Base-by-base conservation (phyloP, 1,140 invertebrate genomes). In the Pollicipes pollicipes region DNA sequence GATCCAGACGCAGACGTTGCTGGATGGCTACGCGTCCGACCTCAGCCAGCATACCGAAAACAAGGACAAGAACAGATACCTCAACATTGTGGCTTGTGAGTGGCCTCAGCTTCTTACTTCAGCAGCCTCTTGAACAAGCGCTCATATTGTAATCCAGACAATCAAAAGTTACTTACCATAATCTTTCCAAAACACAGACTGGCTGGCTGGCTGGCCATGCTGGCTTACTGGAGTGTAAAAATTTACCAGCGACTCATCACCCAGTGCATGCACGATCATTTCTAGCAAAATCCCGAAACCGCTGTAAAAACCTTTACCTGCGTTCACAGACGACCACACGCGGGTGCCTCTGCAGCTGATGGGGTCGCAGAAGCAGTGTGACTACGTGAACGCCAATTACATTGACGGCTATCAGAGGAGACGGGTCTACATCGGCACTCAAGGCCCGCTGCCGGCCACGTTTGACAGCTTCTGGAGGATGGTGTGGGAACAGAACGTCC, bases 281-380 rank as follows among this genome's bases (percentile, higher is more conserved):
- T n/a, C n/a, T n/a, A n/a, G n/a, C n/a, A n/a, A n/a, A n/a, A n/a
- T n/a, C n/a, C n/a, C n/a, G n/a, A n/a, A n/a, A n/a, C n/a, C n/a
- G n/a, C n/a, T n/a, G n/a, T n/a, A n/a, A n/a, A n/a, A n/a, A n/a
- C n/a, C n/a, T n/a, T n/a, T n/a, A n/a, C n/a, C n/a, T n/a, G n/a
- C n/a, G n/a, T n/a, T n/a, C 83, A 69, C 78, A 96, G 93, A 96
- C 84, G 95, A 98, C 81, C 93, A 97, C 79, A 92, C 88, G 16
- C 85, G 94, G 75, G 94, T 97, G 21, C 86, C 90, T 75, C 82
- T 97, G 74, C 85, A 87, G n/a, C 83, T 87, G 66, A 83, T 84
- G 68, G 88, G 84, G 58, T 86, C 89, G 77, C 89, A 86, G 79
- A 88, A 86, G 78, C 83, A 82, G 78, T 28, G 70, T 27, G 73